A percentile compares a stretch with the other conserved stretches of the same genome.
Evolutionary conservation across 2,113 vertebrate species (phyloP).

Genomic region (Patagioenas fasciata): DNA sequence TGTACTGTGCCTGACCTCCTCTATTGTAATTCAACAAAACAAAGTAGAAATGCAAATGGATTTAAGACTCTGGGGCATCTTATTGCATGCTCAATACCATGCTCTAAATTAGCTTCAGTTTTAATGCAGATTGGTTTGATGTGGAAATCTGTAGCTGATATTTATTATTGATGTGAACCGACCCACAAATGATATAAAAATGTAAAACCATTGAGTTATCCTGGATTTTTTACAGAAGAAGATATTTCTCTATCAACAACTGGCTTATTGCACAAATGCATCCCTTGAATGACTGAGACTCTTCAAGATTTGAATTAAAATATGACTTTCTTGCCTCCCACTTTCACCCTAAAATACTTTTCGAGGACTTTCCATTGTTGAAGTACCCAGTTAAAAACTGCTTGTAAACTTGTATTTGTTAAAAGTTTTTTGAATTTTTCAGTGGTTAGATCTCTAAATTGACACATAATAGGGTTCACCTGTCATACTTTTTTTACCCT

Average conservation of each 20-base stretch:
- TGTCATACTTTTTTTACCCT: background rate
- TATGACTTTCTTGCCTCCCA: background rate
- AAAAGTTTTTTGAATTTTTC: background rate
- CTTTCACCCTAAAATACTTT: background rate
- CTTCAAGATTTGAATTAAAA: constrained; percentile 10
- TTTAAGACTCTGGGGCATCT: background rate
- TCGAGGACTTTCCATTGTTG: background rate
- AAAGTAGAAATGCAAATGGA: background rate
- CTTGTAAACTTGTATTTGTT: background rate
- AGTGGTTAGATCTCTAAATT: background rate
- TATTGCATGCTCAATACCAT: background rate
- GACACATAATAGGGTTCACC: background rate
- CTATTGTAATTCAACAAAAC: background rate
- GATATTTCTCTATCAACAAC: background rate
- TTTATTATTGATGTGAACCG: background rate
- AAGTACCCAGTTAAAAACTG: background rate
- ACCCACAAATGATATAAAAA: background rate
- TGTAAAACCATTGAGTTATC: background rate
- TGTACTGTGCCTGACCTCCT: background rate
- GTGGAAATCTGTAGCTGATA: background rate
- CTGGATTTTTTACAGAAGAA: background rate
- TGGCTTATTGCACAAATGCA: background rate
- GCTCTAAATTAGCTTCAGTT: background rate
- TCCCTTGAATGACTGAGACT: background rate
- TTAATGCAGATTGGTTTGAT: background rate